Conservation (phyloP, 2,797 vertebrate species). For the Acanthurus tractus region DNA sequence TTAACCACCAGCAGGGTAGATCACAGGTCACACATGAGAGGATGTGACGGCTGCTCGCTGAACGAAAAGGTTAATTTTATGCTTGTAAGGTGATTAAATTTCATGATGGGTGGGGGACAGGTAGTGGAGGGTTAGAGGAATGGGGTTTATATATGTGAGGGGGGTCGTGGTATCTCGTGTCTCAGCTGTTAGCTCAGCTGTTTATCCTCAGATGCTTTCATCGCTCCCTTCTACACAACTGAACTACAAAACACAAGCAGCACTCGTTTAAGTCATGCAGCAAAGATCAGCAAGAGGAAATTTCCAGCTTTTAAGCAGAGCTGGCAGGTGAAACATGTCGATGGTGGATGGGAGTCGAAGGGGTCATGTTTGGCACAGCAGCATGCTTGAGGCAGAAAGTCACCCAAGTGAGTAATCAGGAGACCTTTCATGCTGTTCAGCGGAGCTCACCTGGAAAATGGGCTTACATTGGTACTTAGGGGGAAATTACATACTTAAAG, state of each 20-base stretch:
- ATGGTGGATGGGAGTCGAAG: slow-evolving; percentile 22
- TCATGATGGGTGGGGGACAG: slow-evolving; percentile 36
- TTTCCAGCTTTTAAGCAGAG: slow-evolving; percentile 20
- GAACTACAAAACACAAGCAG: not conserved
- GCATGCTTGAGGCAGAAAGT: slow-evolving; percentile 34
- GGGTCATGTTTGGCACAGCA: slow-evolving; percentile 38
- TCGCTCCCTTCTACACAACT: not conserved
- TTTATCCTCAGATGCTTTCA: slow-evolving; percentile 33
- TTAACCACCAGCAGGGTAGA: slow-evolving; percentile 60
- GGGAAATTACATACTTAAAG: slow-evolving; percentile 17
- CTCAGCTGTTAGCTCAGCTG: slow-evolving; percentile 25
- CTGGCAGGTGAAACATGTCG: slow-evolving; percentile 42
- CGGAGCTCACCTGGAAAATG: slow-evolving; percentile 65
- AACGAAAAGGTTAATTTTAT: slow-evolving; percentile 79
- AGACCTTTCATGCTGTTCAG: slow-evolving; percentile 49
- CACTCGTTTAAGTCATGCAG: slow-evolving; percentile 10
- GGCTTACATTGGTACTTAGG: slow-evolving; percentile 18
- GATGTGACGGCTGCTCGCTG: slow-evolving; percentile 61
- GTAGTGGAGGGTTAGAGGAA: not conserved
- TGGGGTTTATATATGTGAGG: not conserved
- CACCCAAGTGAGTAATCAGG: slow-evolving; percentile 53
- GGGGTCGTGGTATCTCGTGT: slow-evolving; percentile 1
- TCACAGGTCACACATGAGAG: slow-evolving; percentile 74
- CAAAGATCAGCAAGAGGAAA: slow-evolving; percentile 9
- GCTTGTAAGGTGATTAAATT: slow-evolving; percentile 75